Conservation (phyloP, 2,888 invertebrate genomes). For the Volucella inflata region DNA sequence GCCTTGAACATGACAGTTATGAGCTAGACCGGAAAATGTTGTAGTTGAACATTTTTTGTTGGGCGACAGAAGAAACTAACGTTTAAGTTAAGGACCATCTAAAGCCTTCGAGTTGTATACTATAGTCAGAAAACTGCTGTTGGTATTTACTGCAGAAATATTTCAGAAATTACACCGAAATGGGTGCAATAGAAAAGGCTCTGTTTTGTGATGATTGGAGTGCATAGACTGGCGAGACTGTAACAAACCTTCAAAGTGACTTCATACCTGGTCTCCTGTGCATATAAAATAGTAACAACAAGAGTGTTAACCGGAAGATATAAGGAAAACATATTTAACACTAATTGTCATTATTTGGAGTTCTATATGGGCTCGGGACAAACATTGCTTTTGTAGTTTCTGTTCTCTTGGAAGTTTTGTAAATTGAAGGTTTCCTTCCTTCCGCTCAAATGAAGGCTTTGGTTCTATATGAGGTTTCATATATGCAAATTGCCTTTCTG, state of each 20-base stretch:
- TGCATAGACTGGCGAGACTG: constrained; percentile 24
- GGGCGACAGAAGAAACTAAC: background rate
- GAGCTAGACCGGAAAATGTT: constrained; percentile 28
- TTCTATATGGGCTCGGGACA: too few species aligned
- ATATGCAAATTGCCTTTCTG: too few species aligned
- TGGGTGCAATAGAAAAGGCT: constrained; percentile 1
- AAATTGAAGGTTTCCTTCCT: too few species aligned
- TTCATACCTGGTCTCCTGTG: background rate
- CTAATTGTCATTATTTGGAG: too few species aligned
- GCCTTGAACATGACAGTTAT: constrained; percentile 56
- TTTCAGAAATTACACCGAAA: background rate
- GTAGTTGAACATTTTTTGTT: constrained; percentile 8
- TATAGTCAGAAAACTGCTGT: background rate
- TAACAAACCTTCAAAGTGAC: background rate
- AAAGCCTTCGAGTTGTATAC: background rate
- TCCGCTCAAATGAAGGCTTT: too few species aligned
- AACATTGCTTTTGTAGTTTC: too few species aligned
- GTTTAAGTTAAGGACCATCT: background rate
- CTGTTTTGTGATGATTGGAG: background rate
- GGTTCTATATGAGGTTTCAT: too few species aligned
- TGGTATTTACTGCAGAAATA: background rate
- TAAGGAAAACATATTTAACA: constrained; percentile 1
- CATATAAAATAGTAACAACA: background rate
- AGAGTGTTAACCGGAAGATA: constrained; percentile 32
- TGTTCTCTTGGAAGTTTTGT: too few species aligned